phyloP scores from a whole-genome alignment of 2,113 vertebrate species.

The Orientallactaga bullata region DNA sequence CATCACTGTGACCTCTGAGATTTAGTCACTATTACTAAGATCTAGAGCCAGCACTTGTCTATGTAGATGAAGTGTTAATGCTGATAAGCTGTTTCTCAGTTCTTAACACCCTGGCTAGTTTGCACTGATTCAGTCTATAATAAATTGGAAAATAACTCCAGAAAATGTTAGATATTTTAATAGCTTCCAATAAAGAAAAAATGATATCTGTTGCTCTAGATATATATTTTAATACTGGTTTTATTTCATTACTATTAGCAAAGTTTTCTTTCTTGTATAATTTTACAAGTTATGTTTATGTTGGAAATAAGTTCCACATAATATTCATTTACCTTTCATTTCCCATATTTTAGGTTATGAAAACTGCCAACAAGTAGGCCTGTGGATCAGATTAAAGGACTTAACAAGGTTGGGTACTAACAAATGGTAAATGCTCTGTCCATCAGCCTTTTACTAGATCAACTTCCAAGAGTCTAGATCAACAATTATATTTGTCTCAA shows the following conservation, averaged over 20 bases:
- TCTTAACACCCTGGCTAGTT: too few species aligned
- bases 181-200: background rate
- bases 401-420: background rate
- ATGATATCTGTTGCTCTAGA: background rate
- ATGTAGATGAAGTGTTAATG: too few species aligned
- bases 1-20: too few species aligned
- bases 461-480: too few species aligned
- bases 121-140: background rate
- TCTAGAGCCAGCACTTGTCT: too few species aligned
- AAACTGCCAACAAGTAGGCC: background rate
- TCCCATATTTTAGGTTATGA: background rate
- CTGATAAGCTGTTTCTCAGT: too few species aligned
- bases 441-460: too few species aligned
- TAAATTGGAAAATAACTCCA: background rate
- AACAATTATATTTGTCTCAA: background rate
- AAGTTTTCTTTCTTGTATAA: background rate
- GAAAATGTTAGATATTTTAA: background rate
- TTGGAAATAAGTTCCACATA: background rate
- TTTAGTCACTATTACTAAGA: too few species aligned
- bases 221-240: background rate
- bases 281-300: background rate
- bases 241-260: background rate
- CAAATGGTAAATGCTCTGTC: background rate
- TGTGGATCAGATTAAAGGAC: background rate
- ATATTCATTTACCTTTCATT: background rate